A percentile compares a stretch with the other conserved stretches of the same genome.
Conservation (phyloP, 2,888 invertebrate species). For the Agrochola lota region DNA sequence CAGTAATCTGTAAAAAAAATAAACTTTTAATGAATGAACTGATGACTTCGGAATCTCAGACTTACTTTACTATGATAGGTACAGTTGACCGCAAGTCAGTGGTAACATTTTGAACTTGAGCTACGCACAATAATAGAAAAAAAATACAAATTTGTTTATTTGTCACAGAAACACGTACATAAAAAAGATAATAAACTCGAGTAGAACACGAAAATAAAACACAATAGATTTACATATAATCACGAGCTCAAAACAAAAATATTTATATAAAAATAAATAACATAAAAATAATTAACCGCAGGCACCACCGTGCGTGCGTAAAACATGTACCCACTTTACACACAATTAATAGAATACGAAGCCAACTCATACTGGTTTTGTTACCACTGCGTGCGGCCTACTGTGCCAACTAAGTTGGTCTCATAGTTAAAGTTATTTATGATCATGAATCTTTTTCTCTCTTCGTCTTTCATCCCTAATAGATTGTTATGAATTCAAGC, state of each 20-base stretch:
- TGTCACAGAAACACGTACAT: too few relatives aligned
- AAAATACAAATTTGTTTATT: too few relatives aligned
- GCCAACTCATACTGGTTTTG: not conserved
- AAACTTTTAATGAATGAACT: not conserved
- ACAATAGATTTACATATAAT: too few relatives aligned
- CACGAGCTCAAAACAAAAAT: too few relatives aligned
- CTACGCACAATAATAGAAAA: too few relatives aligned
- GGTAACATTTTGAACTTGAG: not conserved
- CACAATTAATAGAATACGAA: not conserved
- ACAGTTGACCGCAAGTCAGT: not conserved
- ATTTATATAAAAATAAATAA: too few relatives aligned
- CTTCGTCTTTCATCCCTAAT: not conserved
- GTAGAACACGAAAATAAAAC: too few relatives aligned
- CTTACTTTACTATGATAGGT: not conserved
- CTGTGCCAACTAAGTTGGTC: not conserved
- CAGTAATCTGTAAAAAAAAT: constrained; percentile 46
- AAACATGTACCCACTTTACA: too few relatives aligned
- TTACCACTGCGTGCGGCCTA: not conserved
- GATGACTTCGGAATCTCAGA: not conserved
- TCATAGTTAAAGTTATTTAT: not conserved
- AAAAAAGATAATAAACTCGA: too few relatives aligned
- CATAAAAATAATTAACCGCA: too few relatives aligned
- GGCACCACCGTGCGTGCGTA: too few relatives aligned
- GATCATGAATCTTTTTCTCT: too few relatives aligned
- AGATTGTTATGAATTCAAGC: not conserved